Base-by-base conservation (phyloP, 2,113 vertebrate species). In the Phalacrocorax brasilianus region DNA sequence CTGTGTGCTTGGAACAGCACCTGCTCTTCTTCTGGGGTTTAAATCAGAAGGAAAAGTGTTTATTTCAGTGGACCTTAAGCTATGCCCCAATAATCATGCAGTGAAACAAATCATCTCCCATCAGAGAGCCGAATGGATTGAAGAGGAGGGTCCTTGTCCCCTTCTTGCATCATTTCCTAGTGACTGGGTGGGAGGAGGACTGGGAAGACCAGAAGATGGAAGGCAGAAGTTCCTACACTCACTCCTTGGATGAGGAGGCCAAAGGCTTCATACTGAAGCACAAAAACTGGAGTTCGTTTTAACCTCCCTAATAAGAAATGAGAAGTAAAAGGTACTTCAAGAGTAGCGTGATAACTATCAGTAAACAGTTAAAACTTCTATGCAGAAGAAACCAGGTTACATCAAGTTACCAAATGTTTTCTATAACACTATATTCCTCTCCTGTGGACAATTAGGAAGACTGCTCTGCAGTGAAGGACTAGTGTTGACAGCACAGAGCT, bases 361-460 rank as follows among this genome's bases (percentile, higher is more conserved):
- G 47, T 94, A 95, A 97, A 95, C 49, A 91, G 92, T 97, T 93
- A 96, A 97, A 95, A 87, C 32, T 66, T 68, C 55, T 59, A 20
- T 52, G 70, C 49, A 71, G 82, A 93, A 94, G 76, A 79, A 94
- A 42, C 35, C 47, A 67, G 71, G 35, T 95, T 87, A 65, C 62
- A 79, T 92, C 42, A 32, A 95, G 62, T 96, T 97, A 88, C 66
- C 92, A 82, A 96, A 94, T 89, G 84, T 76, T 97, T 97, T 95
- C 91, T 97, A 78, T 96, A 95, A 94, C 49, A 66, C 35, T 85
- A 9, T 88, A 88, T 95, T 86, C 91, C 94, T 89, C 94, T 92
- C 81, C 62, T 93, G 89, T 79, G 91, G 38, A 80, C 65, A 61
- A 61, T 95, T 84, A 94, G 53, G 73, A 88, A 90, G 68, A 66